Percentiles rank a stretch among this genome's conserved stretches.
These are phyloP conservation scores for Phallusia fumigata DNA, from an alignment of 23 tunicate genomes.

Conservation along the genomic window DNA sequence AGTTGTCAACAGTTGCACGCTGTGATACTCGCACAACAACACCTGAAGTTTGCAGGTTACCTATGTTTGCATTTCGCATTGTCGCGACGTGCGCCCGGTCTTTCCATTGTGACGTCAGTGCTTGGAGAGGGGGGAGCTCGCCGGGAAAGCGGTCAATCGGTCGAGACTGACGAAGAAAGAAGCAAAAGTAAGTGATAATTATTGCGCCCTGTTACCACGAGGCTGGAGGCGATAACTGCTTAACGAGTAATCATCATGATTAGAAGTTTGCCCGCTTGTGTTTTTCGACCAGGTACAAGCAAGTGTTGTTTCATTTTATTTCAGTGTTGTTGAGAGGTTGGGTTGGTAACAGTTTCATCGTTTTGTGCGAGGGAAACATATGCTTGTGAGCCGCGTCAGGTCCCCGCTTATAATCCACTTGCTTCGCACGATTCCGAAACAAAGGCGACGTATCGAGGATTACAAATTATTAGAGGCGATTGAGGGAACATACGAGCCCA, in stretches of 20 bases:
- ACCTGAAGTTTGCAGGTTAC: neutral
- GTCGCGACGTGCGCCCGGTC: neutral
- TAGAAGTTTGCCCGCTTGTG: slow-evolving; percentile 1
- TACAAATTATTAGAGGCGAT: neutral
- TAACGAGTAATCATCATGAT: neutral
- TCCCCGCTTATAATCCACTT: too few species aligned
- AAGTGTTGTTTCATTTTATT: neutral
- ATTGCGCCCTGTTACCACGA: neutral
- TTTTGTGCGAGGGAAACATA: too few species aligned
- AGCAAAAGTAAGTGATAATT: neutral
- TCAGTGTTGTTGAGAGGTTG: neutral
- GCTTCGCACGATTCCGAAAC: neutral
- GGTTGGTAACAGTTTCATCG: too few species aligned
- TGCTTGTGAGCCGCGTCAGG: too few species aligned
- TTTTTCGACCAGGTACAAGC: neutral
- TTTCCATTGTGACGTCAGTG: neutral
- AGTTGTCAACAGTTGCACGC: neutral
- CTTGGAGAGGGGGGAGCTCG: too few species aligned
- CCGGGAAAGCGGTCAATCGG: neutral
- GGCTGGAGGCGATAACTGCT: slow-evolving; percentile 14
- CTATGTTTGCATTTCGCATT: neutral
- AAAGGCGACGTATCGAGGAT: neutral
- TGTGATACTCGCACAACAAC: neutral
- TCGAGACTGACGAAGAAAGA: neutral
- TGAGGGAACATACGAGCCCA: neutral